Evolutionary conservation across 1,140 invertebrate species (phyloP), one percentile per base, ranked within the genome.

Genomic region (Phortica variegata): DNA sequence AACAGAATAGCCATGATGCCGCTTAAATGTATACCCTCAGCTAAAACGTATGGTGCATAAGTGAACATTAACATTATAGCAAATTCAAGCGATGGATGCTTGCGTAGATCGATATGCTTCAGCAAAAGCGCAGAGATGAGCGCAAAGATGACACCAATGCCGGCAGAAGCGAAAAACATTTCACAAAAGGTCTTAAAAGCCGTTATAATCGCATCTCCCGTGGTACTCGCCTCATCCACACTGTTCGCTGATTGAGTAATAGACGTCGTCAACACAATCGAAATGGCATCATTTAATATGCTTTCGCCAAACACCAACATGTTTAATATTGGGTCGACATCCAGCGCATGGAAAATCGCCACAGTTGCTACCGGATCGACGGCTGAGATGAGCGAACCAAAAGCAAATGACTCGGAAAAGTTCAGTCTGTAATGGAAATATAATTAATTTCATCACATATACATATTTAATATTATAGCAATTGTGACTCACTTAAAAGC

Each of bases 1-100:
- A 98, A 98, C 49, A 99, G 79, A 63, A 99, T 99, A 12, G 97
- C 95, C 97, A 99, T 99, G 33, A 99, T 99, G 49, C 95, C 93
- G 90, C 79, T 54, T 81, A 81, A 31, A 31, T 76, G 73, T 42
- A 75, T 73, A 31, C 96, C 95, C 81, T 99, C 97, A 34, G 97
- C 96, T 31, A 99, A 77, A 10, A 95, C 95, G 80, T 99, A 99
- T 0, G 97, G 97, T 5, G 93, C 89, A 80, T 99, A 99, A 12
- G 95, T 96, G 69, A 99, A 98, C 10, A 98, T 92, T 15, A 99
- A 79, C 89, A 99, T 97, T 79, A 99, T 90, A 26, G 92, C 95
- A 82, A 99, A 96, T 79, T 99, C 97, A 31, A 99, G 79, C 5
- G 95, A 98, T 0, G 97, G 97, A 80, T 98, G 97, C 78, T 97